Evolutionary conservation across 2,113 vertebrate genomes (phyloP), one percentile per base, ranked within the genome.

Genomic region (Nothobranchius kuhntae): DNA sequence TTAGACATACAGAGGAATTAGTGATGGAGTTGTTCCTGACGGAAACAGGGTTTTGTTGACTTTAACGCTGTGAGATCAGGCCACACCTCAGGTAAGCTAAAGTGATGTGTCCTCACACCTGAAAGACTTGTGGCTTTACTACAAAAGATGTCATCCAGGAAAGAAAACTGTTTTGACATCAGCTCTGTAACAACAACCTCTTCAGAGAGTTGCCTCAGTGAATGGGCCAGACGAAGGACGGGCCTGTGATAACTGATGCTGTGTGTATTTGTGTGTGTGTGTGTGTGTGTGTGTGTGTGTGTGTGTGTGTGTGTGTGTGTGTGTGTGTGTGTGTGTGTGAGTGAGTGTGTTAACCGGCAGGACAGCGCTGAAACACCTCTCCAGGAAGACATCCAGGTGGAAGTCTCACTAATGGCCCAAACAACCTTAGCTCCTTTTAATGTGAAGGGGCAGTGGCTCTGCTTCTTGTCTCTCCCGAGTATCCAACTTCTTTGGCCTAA

Each of bases 91-190:
- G 54, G 54, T 40, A 15, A 38, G 35, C 54, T 40, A 9, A 13
- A 9, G 36, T 17, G 15, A 40, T 11, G 36, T 40, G 54, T 56
- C 15, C 15, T 56, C 47, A 48, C 14, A 48, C 14, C 40, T 40
- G 15, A 40, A 56, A 30, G 44, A 30, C 24, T 15, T n/a, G 9
- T 4, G 8, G 14, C 3, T 55, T 35, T 6, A 2, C 12, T 47
- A 15, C 21, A 14, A 26, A 47, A 68, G 57, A 72, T 72, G 48
- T 36, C 74, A 75, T 62, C 48, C 53, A 71, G 68, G 75, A 82
- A 69, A 60, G 73, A 65, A 78, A 75, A 55, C 60, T 66, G 71
- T 78, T 68, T 63, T 42, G 54, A 21, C 21, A 21, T 21, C 21
- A 21, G 21, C 21, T 21, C 21, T 21, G 21, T 21, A 21, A 21